Percentiles rank a stretch among this genome's conserved stretches.
Conservation (phyloP, 2,113 vertebrate species). For the Bufo gargarizans region DNA sequence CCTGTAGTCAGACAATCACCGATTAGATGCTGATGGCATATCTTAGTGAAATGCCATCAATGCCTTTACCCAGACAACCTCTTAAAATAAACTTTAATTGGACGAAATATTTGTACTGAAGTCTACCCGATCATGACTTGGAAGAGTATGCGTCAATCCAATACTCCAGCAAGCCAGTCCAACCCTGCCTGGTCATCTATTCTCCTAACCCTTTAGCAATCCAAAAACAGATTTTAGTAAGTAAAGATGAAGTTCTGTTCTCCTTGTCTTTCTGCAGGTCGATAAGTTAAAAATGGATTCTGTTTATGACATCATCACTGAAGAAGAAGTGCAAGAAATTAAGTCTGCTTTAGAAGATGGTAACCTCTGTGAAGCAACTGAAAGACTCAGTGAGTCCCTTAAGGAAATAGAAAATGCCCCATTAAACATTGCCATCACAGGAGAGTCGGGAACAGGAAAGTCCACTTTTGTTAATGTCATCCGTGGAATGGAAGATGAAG, state of each 20-base stretch:
- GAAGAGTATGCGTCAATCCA: neutral
- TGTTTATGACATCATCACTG: neutral
- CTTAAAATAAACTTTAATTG: neutral
- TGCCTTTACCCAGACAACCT: neutral
- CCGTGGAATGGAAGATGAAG: slow-evolving; percentile 69
- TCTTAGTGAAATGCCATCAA: neutral
- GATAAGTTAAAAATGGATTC: neutral
- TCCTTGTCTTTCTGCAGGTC: neutral
- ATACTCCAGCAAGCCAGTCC: neutral
- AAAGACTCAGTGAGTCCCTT: neutral
- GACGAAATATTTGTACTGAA: neutral
- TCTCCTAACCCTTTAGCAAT: too few relatives aligned
- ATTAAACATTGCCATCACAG: slow-evolving; percentile 73
- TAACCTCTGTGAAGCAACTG: slow-evolving; percentile 19
- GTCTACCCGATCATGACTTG: neutral
- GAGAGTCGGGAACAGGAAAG: slow-evolving; percentile 74
- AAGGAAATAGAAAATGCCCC: neutral
- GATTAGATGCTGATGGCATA: neutral
- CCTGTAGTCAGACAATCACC: neutral
- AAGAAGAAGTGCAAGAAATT: neutral
- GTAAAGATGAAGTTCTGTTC: neutral
- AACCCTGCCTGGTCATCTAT: neutral
- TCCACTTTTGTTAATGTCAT: slow-evolving; percentile 76
- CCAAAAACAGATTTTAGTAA: neutral
- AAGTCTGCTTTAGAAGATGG: neutral